phyloP scores from a whole-genome alignment of 37 sponge, comb jelly and placozoan genomes.

The Axinella damicornis region DNA sequence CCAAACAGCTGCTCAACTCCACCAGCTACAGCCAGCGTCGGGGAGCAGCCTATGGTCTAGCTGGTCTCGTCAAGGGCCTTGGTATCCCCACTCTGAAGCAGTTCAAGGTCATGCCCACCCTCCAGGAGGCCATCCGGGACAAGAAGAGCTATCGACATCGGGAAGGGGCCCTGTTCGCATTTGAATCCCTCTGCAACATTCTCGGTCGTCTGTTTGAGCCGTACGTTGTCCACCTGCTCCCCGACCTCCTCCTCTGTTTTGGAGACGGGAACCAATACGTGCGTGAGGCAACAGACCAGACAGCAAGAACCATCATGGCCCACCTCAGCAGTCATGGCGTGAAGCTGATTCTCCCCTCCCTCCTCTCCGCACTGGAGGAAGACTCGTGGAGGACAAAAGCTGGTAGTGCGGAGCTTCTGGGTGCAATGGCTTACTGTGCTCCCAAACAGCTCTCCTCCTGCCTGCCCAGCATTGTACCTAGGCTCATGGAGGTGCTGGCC shows the following conservation, averaged over 20 bases:
- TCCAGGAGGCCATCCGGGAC: conserved; percentile 89
- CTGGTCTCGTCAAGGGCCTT: conserved; percentile 98
- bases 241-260: conserved; percentile 92
- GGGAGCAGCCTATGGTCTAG: conserved; percentile 99
- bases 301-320: conserved; percentile 94
- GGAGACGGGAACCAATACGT: conserved; percentile 99
- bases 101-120: conserved; percentile 74
- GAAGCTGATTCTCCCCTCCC: conserved; percentile 95
- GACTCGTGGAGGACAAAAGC: conserved; percentile 99
- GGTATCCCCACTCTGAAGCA: conserved; percentile 96
- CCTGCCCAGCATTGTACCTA: conserved; percentile 95
- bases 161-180: conserved; percentile 96
- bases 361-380: conserved; percentile 92
- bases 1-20: conserved; percentile 80
- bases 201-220: conserved; percentile 98
- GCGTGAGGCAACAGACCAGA: conserved; percentile 92
- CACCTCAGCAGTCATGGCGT: conserved; percentile 98
- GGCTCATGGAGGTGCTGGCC: conserved; percentile 87
- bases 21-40: conserved; percentile 85
- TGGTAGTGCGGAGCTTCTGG: conserved; percentile 96
- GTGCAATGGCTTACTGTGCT: conserved; percentile 98
- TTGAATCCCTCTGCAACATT: conserved; percentile 90
- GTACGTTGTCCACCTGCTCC: conserved; percentile 94
- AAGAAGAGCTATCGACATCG: conserved; percentile 96
- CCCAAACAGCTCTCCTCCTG: conserved; percentile 99